These are phyloP conservation scores for Metaphire vulgaris DNA, from an alignment of 1,140 invertebrate species.

Conservation along the genomic window DNA sequence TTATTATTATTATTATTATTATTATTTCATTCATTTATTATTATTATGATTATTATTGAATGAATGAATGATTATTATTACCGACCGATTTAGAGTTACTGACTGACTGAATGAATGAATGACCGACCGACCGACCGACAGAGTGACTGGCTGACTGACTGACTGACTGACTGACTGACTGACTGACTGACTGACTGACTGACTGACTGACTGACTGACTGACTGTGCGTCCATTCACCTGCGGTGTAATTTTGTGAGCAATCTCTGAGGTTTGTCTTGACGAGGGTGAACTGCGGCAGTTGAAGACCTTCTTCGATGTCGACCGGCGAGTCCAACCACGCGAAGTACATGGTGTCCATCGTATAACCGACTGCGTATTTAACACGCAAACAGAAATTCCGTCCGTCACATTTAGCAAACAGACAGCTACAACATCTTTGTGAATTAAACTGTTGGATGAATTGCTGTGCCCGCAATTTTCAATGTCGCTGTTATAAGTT, in stretches of 20 bases:
- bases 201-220: conserved; percentile 36
- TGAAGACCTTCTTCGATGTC: not conserved
- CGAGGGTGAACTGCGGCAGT: conserved; percentile 11
- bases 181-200: conserved; percentile 36
- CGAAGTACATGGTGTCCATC: conserved; percentile 14
- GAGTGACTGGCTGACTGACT: conserved; percentile 34
- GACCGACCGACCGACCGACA: conserved; percentile 35
- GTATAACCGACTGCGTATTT: conserved; percentile 10
- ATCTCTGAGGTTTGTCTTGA: conserved; percentile 2
- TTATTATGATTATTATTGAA: too few species aligned
- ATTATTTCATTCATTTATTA: too few species aligned
- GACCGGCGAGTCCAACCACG: not conserved
- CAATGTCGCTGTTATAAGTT: too few species aligned
- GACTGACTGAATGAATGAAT: conserved; percentile 37
- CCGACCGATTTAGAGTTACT: too few species aligned
- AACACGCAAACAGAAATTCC: too few species aligned
- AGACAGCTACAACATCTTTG: too few species aligned
- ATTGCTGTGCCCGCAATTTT: too few species aligned
- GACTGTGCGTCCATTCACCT: conserved; percentile 26
- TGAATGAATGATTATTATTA: too few species aligned
- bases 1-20: too few species aligned
- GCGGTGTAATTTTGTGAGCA: conserved; percentile 12
- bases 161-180: conserved; percentile 36
- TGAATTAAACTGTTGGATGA: too few species aligned
- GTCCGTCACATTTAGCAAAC: too few species aligned